These are phyloP conservation scores for Bactericera cockerelli DNA, from an alignment of 1,140 invertebrate genomes.

Conservation along the genomic window DNA sequence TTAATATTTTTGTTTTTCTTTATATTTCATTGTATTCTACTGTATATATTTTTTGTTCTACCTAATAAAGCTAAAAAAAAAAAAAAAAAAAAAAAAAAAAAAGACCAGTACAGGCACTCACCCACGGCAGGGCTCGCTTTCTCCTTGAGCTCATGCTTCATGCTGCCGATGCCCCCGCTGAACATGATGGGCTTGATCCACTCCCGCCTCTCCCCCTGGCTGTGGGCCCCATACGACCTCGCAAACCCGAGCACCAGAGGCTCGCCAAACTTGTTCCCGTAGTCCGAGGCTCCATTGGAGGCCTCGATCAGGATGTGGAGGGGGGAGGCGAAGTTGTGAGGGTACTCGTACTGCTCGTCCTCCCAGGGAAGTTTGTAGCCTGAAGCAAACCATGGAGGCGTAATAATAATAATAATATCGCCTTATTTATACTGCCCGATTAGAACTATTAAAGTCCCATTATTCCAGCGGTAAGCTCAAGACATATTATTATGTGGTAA, in stretches of 20 bases:
- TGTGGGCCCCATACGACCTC: slow-evolving; percentile 61
- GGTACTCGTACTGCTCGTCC: slow-evolving; percentile 54
- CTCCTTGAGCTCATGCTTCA: slow-evolving; percentile 60
- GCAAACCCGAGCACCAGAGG: slow-evolving; percentile 83
- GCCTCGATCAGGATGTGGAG: slow-evolving; percentile 82
- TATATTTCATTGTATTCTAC: too few species aligned
- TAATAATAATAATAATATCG: too few species aligned
- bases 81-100: too few species aligned
- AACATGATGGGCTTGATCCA: slow-evolving; percentile 99
- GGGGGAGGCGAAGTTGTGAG: slow-evolving; percentile 76
- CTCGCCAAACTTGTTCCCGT: slow-evolving; percentile 98
- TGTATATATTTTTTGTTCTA: too few species aligned
- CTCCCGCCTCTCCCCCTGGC: slow-evolving; percentile 56
- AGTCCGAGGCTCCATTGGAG: slow-evolving; percentile 95
- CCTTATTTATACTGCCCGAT: too few species aligned
- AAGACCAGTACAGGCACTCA: too few species aligned
- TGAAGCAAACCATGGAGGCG: too few species aligned
- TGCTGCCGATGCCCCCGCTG: slow-evolving; percentile 82
- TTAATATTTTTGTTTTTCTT: too few species aligned
- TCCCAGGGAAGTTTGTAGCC: slow-evolving; percentile 82
- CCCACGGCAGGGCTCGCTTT: slow-evolving; percentile 43
- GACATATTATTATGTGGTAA: too few species aligned
- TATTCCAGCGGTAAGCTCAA: too few species aligned
- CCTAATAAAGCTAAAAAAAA: too few species aligned
- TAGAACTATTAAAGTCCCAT: too few species aligned